Evolutionary conservation across 2,797 vertebrate species (phyloP).

Genomic region (Cacajao melanocephalus): DNA sequence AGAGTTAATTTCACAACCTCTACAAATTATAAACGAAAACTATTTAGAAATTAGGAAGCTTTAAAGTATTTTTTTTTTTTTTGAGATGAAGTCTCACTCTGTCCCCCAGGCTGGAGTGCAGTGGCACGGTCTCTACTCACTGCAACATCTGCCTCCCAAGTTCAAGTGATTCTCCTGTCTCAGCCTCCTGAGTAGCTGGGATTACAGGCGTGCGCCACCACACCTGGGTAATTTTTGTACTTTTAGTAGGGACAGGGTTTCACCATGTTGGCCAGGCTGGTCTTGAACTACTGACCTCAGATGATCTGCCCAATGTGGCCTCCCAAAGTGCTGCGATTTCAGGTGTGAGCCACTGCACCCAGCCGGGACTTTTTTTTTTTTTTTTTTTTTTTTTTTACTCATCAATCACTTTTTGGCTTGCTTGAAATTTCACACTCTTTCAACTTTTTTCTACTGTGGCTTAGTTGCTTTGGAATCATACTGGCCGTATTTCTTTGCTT

Average conservation of each 20-base stretch:
- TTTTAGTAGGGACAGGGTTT: not conserved
- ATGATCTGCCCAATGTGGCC: not conserved
- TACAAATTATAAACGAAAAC: slow-evolving; percentile 67
- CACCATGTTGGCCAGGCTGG: not conserved
- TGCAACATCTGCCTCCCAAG: not conserved
- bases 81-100: not conserved
- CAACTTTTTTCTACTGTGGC: not conserved
- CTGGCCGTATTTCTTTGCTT: not conserved
- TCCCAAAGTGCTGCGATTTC: not conserved
- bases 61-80: slow-evolving; percentile 27
- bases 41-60: slow-evolving; percentile 67
- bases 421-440: slow-evolving; percentile 58
- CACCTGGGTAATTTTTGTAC: not conserved
- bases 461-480: not conserved
- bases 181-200: not conserved
- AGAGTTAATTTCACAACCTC: slow-evolving; percentile 69
- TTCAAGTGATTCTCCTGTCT: not conserved
- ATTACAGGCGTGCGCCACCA: not conserved
- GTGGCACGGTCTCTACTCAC: not conserved
- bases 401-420: slow-evolving; percentile 47
- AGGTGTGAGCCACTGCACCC: not conserved
- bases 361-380: slow-evolving; percentile 35
- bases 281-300: not conserved
- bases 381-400: slow-evolving; percentile 51
- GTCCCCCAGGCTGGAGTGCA: not conserved